Evolutionary conservation across 2,888 invertebrate species (phyloP), one percentile per base, ranked within the genome.

Genomic region (Acleris holmiana): DNA sequence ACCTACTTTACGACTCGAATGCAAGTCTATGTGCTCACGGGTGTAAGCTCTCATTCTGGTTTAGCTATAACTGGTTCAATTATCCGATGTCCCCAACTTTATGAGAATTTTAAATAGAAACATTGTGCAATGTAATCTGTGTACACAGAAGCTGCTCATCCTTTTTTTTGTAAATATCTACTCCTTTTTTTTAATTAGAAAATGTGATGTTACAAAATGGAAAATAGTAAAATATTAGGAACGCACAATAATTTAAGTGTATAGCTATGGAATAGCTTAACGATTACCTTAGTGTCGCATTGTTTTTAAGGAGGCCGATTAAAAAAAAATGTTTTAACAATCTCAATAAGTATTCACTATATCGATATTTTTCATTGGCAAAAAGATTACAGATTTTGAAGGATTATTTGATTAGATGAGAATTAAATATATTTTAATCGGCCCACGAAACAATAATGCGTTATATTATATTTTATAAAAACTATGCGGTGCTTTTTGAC

Each of bases 141-240:
- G 75, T 77, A 77, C 72, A 75, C 78, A 73, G 67, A 66, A 69
- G 72, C 71, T 69, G 76, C 73, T 70, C 76, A 66, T 67, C 73
- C 71, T 71, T 66, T 67, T 67, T 63, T 70, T 66, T 76, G 75
- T 77, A 75, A 75, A 78, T 76, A 78, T 73, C 63, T 74, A 76
- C 72, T 73, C 71, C 69, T 70, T 74, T 78, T 76, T 70, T 68
- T 73, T 74, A 73, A 58, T 58, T 67, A 61, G 60, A 68, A 69
- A 79, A 78, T 68, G 68, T 75, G 72, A 71, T 71, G 68, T 49
- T 68, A 69, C 71, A 83, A 84, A 86, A 78, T 73, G 78, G 86
- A 85, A 85, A 84, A 86, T 86, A 85, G 85, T 86, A 86, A 84
- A 85, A 83, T 81, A 74, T 71, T 72, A 59, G 54, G 67, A 76